phyloP scores from a whole-genome alignment of 1,140 invertebrate species.

The Cyphomyrmex costatus region DNA sequence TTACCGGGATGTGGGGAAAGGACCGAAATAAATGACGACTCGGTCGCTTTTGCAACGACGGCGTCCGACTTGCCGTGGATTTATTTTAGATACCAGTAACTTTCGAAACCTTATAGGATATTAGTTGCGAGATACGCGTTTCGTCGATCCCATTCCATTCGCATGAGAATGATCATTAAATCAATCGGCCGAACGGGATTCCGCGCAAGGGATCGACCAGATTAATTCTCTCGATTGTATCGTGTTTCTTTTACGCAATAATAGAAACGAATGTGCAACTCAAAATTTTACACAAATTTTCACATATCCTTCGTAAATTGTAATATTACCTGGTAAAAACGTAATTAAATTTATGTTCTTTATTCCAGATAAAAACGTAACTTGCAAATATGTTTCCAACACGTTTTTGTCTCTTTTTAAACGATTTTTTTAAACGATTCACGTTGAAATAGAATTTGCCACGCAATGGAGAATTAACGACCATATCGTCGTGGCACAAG shows the following conservation, averaged over 20 bases:
- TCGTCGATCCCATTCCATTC: constrained; percentile 67
- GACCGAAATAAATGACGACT: neutral
- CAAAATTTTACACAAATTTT: constrained; percentile 2
- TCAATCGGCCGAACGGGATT: constrained; percentile 1
- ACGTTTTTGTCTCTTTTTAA: neutral
- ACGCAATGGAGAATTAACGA: constrained; percentile 63
- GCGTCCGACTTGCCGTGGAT: constrained; percentile 64
- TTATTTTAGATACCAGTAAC: constrained; percentile 75
- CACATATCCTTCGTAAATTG: neutral
- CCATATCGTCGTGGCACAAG: constrained; percentile 61
- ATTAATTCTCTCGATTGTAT: constrained; percentile 50
- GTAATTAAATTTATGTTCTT: constrained; percentile 25
- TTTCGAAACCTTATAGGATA: constrained; percentile 73
- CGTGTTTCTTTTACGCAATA: constrained; percentile 14
- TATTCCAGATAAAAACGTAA: constrained; percentile 25
- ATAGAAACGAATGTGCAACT: constrained; percentile 15
- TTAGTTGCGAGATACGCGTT: constrained; percentile 70
- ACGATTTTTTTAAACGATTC: constrained; percentile 23
- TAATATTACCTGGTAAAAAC: constrained; percentile 46
- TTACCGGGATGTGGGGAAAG: neutral
- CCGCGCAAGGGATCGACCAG: constrained; percentile 1
- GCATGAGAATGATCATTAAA: constrained; percentile 60
- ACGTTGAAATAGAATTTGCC: constrained; percentile 41
- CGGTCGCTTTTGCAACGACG: constrained; percentile 63
- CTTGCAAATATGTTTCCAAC: constrained; percentile 19